Conservation (phyloP, 1,140 invertebrate genomes). For the Orchestia grillus region DNA sequence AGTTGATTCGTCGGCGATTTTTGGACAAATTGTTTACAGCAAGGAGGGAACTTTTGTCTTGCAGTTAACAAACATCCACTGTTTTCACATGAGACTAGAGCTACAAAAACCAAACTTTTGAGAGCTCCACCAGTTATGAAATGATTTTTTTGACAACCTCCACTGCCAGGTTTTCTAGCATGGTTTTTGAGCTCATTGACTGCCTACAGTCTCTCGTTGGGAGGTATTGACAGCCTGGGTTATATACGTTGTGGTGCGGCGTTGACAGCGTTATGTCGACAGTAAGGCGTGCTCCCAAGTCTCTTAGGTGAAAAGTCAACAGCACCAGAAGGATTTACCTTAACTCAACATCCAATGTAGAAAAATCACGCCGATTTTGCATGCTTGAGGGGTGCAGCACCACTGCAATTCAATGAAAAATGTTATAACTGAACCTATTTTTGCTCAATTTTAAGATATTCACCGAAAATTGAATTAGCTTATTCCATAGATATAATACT, state of each 20-base stretch:
- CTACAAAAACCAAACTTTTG: not conserved
- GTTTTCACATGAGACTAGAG: not conserved
- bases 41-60: constrained; percentile 31
- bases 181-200: not conserved
- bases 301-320: not conserved
- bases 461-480: not conserved
- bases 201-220: not conserved
- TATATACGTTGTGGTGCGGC: not conserved
- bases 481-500: not conserved
- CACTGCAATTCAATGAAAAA: not conserved
- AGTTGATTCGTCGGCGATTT: constrained; percentile 43
- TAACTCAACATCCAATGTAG: too few species aligned
- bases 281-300: not conserved
- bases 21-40: constrained; percentile 50
- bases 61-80: constrained; percentile 20
- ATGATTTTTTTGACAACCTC: not conserved
- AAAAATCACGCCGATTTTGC: too few species aligned
- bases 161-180: not conserved
- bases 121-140: not conserved
- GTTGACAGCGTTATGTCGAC: not conserved
- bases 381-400: too few species aligned
- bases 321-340: too few species aligned
- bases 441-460: not conserved
- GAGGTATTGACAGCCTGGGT: not conserved
- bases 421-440: not conserved